Evolutionary conservation across 2,888 invertebrate genomes (phyloP), one percentile per base, ranked within the genome.

Genomic region (Onchidella celtica): DNA sequence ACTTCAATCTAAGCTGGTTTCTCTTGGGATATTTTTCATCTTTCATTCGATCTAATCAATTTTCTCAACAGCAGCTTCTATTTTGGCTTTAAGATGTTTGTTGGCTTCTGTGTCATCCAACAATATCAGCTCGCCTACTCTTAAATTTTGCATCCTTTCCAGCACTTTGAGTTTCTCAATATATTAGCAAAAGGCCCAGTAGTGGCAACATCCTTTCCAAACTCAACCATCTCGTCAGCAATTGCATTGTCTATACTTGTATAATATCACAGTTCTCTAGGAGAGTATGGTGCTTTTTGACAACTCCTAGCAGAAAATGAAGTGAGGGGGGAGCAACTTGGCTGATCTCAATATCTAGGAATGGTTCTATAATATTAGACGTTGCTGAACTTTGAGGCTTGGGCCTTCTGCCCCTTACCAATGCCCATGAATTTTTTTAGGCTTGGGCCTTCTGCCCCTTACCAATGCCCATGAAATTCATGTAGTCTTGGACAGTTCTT

Each of bases 271-370:
- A 21, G 11, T 34, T 21, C n/a, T 69, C 40, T 27, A 69, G n/a
- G 9, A 69, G 27, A 38, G n/a, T 40, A 27, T 69, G 36, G 38
- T 69, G 69, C 38, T 38, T 69, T n/a, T 69, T 69, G 11, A 69
- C 69, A 24, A 4, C 34, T 0, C 69, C 69, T 38, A 69, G 38
- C 0, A 69, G 38, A 9, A 69, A 38, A 38, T 38, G 69, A 9
- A 38, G 38, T 36, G 34, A 69, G 3, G 69, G 69, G 9, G 69
- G 38, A 17, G 69, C 38, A 4, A 38, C 40, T 9, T 38, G 40
- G 69, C 47, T 40, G 1, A 69, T 17, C n/a, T 4, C 6, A 9
- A 40, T 38, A 14, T 36, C 11, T 4, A 69, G 27, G 3, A 69
- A 4, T 4, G 36, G 38, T n/a, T 38, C 21, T 11, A 36, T 34